These are phyloP conservation scores for Grallaria varia DNA, from an alignment of 2,113 vertebrate species.

Conservation along the genomic window DNA sequence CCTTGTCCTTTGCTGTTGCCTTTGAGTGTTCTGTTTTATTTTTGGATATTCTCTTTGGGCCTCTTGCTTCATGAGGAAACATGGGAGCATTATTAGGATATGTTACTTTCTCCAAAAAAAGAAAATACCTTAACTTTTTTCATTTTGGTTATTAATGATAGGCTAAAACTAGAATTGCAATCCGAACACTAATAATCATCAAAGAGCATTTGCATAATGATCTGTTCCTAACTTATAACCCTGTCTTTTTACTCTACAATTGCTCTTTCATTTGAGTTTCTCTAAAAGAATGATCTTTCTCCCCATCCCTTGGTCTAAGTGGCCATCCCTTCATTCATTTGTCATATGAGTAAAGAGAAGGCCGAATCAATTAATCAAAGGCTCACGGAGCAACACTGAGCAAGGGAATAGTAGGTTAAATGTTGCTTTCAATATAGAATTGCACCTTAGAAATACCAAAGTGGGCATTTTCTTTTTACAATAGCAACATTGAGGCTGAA, in stretches of 20 bases:
- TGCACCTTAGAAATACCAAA: not conserved
- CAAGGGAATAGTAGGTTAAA: not conserved
- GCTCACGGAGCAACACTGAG: not conserved
- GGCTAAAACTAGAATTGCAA: not conserved
- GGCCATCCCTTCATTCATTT: not conserved
- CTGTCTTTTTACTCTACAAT: not conserved
- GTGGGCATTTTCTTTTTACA: not conserved
- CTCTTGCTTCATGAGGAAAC: not conserved
- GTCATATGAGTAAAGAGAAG: not conserved
- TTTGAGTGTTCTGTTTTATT: constrained; percentile 15
- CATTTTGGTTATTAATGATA: not conserved
- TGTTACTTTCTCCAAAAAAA: not conserved
- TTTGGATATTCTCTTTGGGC: constrained; percentile 8
- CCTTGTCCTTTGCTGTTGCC: constrained; percentile 10
- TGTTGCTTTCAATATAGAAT: not conserved
- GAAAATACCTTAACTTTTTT: not conserved
- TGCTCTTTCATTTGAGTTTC: not conserved
- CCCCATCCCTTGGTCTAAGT: not conserved
- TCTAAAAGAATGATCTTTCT: not conserved
- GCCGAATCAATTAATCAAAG: constrained; percentile 33
- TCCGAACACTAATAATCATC: not conserved
- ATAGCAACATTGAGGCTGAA: not conserved
- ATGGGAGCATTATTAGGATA: not conserved
- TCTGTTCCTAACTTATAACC: not conserved
- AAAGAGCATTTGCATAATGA: not conserved